A percentile compares a stretch with the other conserved stretches of the same genome.
Conservation (phyloP, 1,140 invertebrate species). For the Papilio polyxenes region DNA sequence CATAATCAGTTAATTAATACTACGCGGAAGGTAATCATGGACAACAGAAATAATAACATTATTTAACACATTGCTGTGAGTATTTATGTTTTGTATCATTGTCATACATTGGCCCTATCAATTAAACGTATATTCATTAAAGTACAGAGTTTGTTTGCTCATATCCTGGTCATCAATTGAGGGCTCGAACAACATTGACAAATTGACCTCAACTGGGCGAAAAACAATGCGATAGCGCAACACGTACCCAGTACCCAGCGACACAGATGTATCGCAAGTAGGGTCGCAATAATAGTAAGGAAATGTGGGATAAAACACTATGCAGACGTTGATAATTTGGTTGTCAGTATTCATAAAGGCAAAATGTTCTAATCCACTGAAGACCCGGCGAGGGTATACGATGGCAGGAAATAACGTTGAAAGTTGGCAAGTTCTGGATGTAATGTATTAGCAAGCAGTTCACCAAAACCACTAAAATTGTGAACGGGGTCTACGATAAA, state of each 20-base stretch:
- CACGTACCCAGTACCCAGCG: conserved; percentile 25
- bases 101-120: not conserved
- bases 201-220: conserved; percentile 38
- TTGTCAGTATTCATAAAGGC: too few species aligned
- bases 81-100: not conserved
- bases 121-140: conserved; percentile 9
- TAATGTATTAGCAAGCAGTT: too few species aligned
- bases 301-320: not conserved
- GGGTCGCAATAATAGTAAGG: not conserved
- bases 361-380: too few species aligned
- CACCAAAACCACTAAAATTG: too few species aligned
- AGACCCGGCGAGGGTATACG: too few species aligned
- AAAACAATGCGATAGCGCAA: conserved; percentile 29
- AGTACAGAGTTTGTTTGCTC: conserved; percentile 34
- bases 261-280: conserved; percentile 16
- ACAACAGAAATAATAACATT: too few species aligned
- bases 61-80: not conserved
- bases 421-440: too few species aligned
- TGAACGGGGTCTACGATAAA: too few species aligned
- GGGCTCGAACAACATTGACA: conserved; percentile 39
- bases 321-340: too few species aligned
- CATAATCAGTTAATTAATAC: too few species aligned
- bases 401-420: too few species aligned
- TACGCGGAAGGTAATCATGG: too few species aligned
- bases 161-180: conserved; percentile 38